Conservation (phyloP, 2,888 invertebrate species). For the Dendrolimus houi region DNA sequence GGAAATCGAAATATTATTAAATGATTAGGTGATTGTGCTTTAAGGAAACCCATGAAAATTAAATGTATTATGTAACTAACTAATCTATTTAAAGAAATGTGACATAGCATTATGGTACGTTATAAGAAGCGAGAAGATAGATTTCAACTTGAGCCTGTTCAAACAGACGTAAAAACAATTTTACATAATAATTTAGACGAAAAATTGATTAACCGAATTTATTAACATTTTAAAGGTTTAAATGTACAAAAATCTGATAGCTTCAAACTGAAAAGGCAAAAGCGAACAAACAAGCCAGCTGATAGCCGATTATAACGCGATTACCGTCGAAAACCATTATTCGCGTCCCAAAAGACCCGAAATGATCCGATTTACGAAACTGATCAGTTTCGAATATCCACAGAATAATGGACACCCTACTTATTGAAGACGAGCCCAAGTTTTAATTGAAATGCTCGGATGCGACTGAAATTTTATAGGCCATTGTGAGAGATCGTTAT, state of each 20-base stretch:
- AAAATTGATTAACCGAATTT: no score
- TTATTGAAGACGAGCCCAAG: constrained; percentile 37
- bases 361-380: not conserved
- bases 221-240: no score
- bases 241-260: not conserved
- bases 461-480: constrained; percentile 46
- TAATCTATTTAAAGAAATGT: no score
- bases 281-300: not conserved
- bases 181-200: no score
- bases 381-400: not conserved
- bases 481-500: constrained; percentile 39
- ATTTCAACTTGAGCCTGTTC: no score
- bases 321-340: not conserved
- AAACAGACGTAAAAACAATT: no score
- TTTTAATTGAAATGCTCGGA: constrained; percentile 53
- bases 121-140: no score
- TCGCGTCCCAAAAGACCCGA: not conserved
- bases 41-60: no score
- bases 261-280: not conserved
- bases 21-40: no score
- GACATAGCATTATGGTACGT: no score
- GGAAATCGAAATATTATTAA: no score
- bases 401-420: constrained; percentile 12
- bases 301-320: not conserved
- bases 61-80: no score